Conservation (phyloP, 2,113 vertebrate genomes). For the Aix galericulata region DNA sequence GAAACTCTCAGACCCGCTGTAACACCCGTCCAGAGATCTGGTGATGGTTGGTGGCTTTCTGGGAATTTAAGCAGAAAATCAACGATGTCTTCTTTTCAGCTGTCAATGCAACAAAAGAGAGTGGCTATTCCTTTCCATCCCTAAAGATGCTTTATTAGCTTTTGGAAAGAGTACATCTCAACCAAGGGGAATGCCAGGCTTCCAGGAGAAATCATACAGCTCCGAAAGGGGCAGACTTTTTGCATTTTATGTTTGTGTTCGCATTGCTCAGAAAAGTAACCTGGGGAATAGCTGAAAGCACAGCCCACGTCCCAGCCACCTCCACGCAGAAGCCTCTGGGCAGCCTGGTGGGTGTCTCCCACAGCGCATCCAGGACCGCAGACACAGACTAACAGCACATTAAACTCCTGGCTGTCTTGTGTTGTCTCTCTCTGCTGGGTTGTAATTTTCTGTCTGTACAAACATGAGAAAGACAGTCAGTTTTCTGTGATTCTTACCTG, state of each 20-base stretch:
- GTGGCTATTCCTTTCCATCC: neutral
- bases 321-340: neutral
- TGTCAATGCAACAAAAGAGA: neutral
- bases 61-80: neutral
- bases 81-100: neutral
- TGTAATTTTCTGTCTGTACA: neutral
- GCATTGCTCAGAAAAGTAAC: neutral
- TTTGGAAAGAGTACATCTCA: neutral
- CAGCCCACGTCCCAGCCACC: neutral
- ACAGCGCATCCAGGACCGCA: neutral
- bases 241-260: neutral
- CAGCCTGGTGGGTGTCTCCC: neutral
- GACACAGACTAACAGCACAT: fast-evolving
- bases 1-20: neutral
- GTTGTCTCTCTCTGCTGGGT: neutral
- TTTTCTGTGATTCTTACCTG: neutral
- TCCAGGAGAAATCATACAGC: neutral
- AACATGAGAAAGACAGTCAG: neutral
- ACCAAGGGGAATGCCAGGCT: neutral
- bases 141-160: neutral
- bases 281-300: neutral
- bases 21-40: neutral
- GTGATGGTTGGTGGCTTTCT: neutral
- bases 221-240: neutral
- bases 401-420: neutral